phyloP scores from a whole-genome alignment of 1,140 invertebrate species.

The Hylaeus volcanicus region DNA sequence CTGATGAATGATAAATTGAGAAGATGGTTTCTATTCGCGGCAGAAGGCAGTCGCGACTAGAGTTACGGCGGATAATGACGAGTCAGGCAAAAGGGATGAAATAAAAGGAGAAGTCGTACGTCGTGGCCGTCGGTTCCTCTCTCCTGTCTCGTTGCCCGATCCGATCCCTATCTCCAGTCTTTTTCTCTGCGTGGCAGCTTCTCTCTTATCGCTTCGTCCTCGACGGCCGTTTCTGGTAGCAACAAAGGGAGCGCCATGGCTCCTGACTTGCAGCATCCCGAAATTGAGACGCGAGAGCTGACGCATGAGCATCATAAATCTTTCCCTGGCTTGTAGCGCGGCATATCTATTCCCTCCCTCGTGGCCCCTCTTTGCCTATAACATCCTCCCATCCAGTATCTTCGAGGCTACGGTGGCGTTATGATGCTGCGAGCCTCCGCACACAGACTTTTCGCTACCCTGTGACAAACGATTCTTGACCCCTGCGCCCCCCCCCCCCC shows the following conservation, averaged over 20 bases:
- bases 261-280: conserved; percentile 63
- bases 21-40: no score
- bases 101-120: conserved; percentile 15
- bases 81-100: neutral
- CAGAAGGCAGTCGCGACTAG: neutral
- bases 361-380: conserved; percentile 24
- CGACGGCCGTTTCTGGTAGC: conserved; percentile 31
- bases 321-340: conserved; percentile 51
- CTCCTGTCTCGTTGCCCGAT: conserved; percentile 24
- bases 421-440: neutral
- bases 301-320: conserved; percentile 67
- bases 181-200: conserved; percentile 19
- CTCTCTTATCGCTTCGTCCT: conserved; percentile 48
- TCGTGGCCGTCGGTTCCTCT: neutral
- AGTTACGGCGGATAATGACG: conserved; percentile 30
- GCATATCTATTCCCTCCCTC: conserved; percentile 58
- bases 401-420: conserved; percentile 12
- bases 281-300: conserved; percentile 68
- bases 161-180: conserved; percentile 43
- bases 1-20: no score
- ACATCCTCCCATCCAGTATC: conserved; percentile 23
- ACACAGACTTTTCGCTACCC: conserved; percentile 12
- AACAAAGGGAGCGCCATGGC: conserved; percentile 45
- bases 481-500: neutral
- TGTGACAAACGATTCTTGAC: conserved; percentile 15